phyloP scores from a whole-genome alignment of 2,797 vertebrate genomes.

The Anabacerthia variegaticeps region DNA sequence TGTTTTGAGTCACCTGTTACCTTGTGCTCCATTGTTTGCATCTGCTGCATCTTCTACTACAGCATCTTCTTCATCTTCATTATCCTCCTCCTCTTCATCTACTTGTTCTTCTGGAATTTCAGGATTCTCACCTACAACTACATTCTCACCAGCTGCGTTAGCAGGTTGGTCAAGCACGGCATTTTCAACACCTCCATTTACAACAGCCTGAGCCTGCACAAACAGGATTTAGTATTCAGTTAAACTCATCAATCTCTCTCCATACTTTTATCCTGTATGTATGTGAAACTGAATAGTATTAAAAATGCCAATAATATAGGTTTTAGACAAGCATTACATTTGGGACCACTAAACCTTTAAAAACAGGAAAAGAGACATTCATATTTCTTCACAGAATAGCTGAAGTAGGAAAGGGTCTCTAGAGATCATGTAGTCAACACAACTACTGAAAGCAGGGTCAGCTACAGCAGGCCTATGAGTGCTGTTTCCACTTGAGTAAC shows the following conservation, averaged over 20 bases:
- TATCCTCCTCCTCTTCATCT: conserved; percentile 88
- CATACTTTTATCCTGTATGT: not conserved
- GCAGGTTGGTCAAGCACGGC: conserved; percentile 86
- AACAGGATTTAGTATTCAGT: not conserved
- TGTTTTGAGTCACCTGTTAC: conserved; percentile 72
- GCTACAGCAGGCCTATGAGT: not conserved
- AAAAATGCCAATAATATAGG: not conserved
- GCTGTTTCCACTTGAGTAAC: not conserved
- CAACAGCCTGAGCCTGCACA: conserved; percentile 84
- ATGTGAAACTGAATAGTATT: not conserved
- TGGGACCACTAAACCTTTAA: not conserved
- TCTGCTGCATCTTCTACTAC: conserved; percentile 92
- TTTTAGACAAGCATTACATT: not conserved
- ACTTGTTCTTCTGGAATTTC: conserved; percentile 83
- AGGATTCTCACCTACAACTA: conserved; percentile 88
- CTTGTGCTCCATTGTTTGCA: conserved; percentile 92
- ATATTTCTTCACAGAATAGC: not conserved
- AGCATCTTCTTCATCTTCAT: conserved; percentile 90
- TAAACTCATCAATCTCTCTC: not conserved
- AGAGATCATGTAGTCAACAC: not conserved
- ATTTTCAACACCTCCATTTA: conserved; percentile 85
- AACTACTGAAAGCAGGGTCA: not conserved
- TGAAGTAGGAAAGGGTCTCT: not conserved
- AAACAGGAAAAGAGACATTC: not conserved
- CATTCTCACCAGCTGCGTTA: conserved; percentile 87